Conservation (phyloP, 2,888 invertebrate species). For the Pyrgus malvae region DNA sequence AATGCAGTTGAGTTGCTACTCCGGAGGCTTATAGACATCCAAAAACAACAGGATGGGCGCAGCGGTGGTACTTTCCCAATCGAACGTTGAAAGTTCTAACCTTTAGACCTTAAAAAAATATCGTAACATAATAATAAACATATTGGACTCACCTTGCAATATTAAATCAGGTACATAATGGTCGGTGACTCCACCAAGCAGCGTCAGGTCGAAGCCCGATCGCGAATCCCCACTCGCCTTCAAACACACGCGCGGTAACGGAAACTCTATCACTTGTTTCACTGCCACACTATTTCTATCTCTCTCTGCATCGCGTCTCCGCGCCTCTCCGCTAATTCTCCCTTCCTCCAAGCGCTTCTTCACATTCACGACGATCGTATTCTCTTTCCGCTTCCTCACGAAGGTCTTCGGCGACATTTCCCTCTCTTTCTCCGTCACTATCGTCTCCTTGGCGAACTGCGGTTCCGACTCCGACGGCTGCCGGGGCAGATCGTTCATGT, state of each 20-base stretch:
- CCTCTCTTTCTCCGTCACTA: constrained; percentile 41
- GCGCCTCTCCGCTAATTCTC: constrained; percentile 24
- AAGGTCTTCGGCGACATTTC: constrained; percentile 67
- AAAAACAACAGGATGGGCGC: too few species aligned
- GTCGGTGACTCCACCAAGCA: constrained; percentile 84
- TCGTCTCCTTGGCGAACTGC: constrained; percentile 62
- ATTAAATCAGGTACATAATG: constrained; percentile 89
- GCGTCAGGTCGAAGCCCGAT: constrained; percentile 81
- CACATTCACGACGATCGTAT: constrained; percentile 69
- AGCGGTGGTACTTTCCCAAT: too few species aligned
- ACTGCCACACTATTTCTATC: constrained; percentile 48
- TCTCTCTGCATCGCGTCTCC: constrained; percentile 34
- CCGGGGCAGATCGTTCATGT: constrained; percentile 71
- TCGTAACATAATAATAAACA: too few species aligned
- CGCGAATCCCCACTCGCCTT: constrained; percentile 28
- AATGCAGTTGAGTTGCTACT: too few species aligned
- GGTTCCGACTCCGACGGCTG: constrained; percentile 63
- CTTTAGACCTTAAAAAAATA: too few species aligned
- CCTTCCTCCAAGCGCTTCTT: constrained; percentile 30
- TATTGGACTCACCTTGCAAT: constrained; percentile 82
- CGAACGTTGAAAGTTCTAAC: too few species aligned
- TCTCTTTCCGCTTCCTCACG: constrained; percentile 63
- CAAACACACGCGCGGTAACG: constrained; percentile 65
- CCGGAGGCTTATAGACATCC: too few species aligned
- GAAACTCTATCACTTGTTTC: constrained; percentile 78